Conservation (phyloP, 1,140 invertebrate species). For the Bombus haemorrhoidalis region DNA sequence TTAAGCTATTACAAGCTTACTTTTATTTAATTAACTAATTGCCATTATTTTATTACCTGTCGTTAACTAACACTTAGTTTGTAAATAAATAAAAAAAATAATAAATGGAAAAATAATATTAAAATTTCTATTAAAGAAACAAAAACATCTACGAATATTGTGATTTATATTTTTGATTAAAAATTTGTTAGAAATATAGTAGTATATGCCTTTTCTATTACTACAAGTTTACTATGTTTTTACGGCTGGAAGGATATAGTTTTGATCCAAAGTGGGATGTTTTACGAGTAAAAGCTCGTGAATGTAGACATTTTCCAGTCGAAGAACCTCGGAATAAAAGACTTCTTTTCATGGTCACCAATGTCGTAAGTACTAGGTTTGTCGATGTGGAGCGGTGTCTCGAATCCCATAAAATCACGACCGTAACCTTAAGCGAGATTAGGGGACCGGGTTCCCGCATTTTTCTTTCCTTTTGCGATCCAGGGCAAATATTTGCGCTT, state of each 20-base stretch:
- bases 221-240: not conserved
- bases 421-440: constrained; percentile 62
- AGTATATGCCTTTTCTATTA: not conserved
- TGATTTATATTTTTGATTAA: no score
- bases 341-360: constrained; percentile 43
- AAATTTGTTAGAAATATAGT: no score
- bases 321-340: constrained; percentile 28
- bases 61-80: no score
- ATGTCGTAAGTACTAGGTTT: constrained; percentile 39
- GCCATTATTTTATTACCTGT: no score
- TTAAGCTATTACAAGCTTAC: not conserved
- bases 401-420: constrained; percentile 60
- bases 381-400: constrained; percentile 41
- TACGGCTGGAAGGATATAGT: not conserved
- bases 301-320: constrained; percentile 41
- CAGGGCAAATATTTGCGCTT: not conserved
- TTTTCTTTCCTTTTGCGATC: constrained; percentile 11
- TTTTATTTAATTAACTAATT: no score
- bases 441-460: constrained; percentile 34
- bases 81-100: not conserved
- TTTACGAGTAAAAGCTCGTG: constrained; percentile 11
- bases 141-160: no score
- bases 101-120: no score
- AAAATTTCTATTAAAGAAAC: no score
- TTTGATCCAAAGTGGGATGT: not conserved